phyloP scores from a whole-genome alignment of 2,888 invertebrate species.

The Caenorhabditis uteleia region DNA sequence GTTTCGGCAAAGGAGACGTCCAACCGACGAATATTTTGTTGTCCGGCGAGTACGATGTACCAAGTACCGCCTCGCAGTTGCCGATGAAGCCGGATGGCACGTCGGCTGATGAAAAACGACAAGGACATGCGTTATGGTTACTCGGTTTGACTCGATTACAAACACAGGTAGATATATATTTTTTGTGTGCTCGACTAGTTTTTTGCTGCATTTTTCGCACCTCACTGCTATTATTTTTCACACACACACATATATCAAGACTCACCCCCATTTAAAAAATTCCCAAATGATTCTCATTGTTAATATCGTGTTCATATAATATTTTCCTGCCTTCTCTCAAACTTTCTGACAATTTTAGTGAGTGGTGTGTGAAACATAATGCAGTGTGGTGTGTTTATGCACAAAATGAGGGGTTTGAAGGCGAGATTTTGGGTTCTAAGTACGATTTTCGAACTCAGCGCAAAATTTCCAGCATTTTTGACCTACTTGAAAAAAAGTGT shows the following conservation, averaged over 20 bases:
- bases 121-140: conserved; percentile 67
- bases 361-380: too few species aligned
- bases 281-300: too few species aligned
- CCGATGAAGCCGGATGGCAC: conserved; percentile 28
- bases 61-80: conserved; percentile 30
- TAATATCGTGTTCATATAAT: too few species aligned
- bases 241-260: neutral
- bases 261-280: too few species aligned
- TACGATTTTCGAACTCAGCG: too few species aligned
- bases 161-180: conserved; percentile 57
- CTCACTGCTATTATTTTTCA: neutral
- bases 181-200: neutral
- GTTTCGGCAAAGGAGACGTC: conserved; percentile 66
- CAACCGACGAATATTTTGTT: conserved; percentile 67
- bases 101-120: conserved; percentile 40
- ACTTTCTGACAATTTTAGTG: too few species aligned
- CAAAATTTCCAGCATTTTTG: too few species aligned
- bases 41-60: conserved; percentile 56
- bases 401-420: too few species aligned
- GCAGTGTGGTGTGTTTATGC: too few species aligned
- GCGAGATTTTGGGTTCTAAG: too few species aligned
- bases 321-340: too few species aligned
- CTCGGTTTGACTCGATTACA: conserved; percentile 66
- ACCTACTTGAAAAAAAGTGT: too few species aligned
- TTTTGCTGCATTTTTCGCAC: neutral